Evolutionary conservation across 2,888 invertebrate genomes (phyloP).

Genomic region (Cantharis lateralis): DNA sequence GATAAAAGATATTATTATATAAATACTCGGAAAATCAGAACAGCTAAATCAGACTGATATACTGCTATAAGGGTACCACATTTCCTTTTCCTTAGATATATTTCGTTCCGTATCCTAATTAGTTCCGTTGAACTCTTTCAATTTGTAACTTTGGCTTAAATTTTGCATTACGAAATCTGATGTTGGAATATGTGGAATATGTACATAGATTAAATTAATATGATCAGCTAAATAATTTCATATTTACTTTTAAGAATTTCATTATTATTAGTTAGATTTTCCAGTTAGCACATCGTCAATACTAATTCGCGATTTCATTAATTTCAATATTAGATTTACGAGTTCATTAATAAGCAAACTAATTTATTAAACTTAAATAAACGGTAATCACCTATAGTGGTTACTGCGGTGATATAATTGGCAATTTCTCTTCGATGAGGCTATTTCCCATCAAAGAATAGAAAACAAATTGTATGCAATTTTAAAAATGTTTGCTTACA

Average conservation of each 20-base stretch:
- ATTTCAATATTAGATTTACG: not conserved
- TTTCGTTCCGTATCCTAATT: constrained; percentile 35
- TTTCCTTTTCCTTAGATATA: constrained; percentile 36
- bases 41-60: constrained; percentile 33
- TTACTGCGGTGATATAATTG: not conserved
- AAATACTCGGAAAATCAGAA: constrained; percentile 17
- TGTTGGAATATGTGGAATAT: not conserved
- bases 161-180: constrained; percentile 6
- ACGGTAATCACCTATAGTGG: not conserved
- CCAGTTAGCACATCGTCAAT: not conserved
- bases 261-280: not conserved
- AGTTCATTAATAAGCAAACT: not conserved
- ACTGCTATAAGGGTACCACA: constrained; percentile 31
- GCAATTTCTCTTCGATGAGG: not conserved
- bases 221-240: no score
- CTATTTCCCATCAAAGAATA: not conserved
- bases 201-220: not conserved
- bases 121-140: constrained; percentile 28
- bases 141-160: constrained; percentile 13
- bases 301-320: not conserved
- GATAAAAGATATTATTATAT: not conserved
- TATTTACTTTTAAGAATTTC: not conserved
- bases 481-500: not conserved
- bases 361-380: not conserved
- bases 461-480: not conserved